Percentiles rank a stretch among this genome's conserved stretches.
These are phyloP conservation scores for Abscondita cerata DNA, from an alignment of 2,888 invertebrate species.

Conservation along the genomic window DNA sequence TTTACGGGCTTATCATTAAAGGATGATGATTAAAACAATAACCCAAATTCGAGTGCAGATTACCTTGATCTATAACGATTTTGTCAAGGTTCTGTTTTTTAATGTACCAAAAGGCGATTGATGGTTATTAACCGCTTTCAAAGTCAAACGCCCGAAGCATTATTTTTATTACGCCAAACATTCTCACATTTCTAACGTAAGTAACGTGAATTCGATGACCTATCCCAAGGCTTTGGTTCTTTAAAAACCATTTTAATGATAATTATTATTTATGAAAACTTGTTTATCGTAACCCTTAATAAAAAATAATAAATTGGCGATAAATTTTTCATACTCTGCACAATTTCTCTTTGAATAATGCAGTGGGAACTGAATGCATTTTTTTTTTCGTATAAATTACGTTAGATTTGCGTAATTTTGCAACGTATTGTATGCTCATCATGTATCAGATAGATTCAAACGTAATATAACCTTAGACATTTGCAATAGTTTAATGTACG, in stretches of 20 bases:
- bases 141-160: not conserved
- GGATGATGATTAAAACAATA: too few species aligned
- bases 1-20: too few species aligned
- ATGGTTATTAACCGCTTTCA: constrained; percentile 10
- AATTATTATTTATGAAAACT: too few species aligned
- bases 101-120: not conserved
- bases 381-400: too few species aligned
- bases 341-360: too few species aligned
- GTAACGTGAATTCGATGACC: not conserved
- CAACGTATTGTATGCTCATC: too few species aligned
- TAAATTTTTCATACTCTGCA: too few species aligned
- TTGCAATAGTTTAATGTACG: constrained; percentile 7
- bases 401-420: too few species aligned
- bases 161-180: not conserved
- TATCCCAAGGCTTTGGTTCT: constrained; percentile 2
- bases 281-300: too few species aligned
- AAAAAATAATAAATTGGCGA: too few species aligned
- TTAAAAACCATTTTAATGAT: too few species aligned
- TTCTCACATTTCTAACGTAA: not conserved
- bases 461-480: constrained; percentile 10
- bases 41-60: constrained; percentile 3
- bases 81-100: not conserved
- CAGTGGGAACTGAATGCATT: too few species aligned
- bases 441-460: constrained; percentile 1
- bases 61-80: constrained; percentile 1